Evolutionary conservation across 2,113 vertebrate genomes (phyloP).

Genomic region (Anser cygnoides): DNA sequence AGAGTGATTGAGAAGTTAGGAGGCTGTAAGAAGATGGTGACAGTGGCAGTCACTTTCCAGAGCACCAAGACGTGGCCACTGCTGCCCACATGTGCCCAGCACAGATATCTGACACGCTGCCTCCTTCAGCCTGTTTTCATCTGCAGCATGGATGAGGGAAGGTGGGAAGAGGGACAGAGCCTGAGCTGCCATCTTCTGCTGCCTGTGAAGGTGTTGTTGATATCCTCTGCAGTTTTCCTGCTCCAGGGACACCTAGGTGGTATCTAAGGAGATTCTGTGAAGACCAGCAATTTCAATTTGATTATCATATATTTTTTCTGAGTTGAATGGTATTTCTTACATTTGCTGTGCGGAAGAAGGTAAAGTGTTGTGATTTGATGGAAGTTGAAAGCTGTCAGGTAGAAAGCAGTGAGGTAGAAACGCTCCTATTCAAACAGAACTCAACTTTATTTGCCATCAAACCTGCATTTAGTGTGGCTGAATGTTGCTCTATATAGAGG

Average conservation of each 20-base stretch:
- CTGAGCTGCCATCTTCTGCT: not conserved
- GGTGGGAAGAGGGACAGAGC: not conserved
- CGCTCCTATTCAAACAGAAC: not conserved
- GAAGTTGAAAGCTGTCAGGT: not conserved
- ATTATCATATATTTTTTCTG: not conserved
- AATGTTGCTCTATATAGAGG: not conserved
- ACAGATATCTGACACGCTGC: not conserved
- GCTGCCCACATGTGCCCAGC: not conserved
- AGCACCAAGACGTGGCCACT: not conserved
- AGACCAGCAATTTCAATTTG: not conserved
- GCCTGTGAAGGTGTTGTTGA: not conserved
- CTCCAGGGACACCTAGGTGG: not conserved
- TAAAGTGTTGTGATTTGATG: not conserved
- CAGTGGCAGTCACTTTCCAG: not conserved
- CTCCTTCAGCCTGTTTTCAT: not conserved
- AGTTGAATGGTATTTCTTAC: not conserved
- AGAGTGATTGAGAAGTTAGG: fast-evolving
- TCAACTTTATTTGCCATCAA: not conserved
- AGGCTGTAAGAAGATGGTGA: not conserved
- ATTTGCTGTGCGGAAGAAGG: not conserved
- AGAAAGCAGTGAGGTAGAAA: not conserved
- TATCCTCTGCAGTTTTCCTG: not conserved
- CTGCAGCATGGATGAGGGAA: fast-evolving
- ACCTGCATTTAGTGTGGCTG: not conserved
- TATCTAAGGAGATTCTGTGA: not conserved